Percentiles rank a stretch among this genome's conserved stretches.
Conservation (phyloP, 2,888 invertebrate species). For the Bellardia bayeri region DNA sequence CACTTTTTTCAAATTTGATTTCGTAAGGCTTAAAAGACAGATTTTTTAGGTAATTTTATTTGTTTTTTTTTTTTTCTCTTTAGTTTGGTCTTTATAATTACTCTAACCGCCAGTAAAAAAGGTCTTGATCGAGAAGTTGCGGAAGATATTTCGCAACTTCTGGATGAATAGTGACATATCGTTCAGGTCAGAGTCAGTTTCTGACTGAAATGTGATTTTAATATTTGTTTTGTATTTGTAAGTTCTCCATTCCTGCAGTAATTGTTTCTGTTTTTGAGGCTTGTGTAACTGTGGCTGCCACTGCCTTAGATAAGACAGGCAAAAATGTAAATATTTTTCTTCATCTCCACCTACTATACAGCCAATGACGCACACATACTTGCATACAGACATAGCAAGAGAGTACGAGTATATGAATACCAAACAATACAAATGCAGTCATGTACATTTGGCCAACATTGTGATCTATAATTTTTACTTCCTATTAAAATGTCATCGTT, state of each 20-base stretch:
- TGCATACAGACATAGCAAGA: neutral
- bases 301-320: slow-evolving; percentile 41
- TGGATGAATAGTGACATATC: too few species aligned
- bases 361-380: neutral
- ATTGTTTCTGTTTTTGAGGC: neutral
- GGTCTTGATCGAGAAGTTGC: too few species aligned
- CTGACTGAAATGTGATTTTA: too few species aligned
- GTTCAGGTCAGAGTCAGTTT: too few species aligned
- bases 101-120: too few species aligned
- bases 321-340: slow-evolving; percentile 1
- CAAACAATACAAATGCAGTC: slow-evolving; percentile 17
- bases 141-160: too few species aligned
- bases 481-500: slow-evolving; percentile 73
- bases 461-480: slow-evolving; percentile 70
- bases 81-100: too few species aligned
- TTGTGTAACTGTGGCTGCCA: slow-evolving; percentile 2
- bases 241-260: neutral
- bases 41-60: too few species aligned
- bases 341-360: neutral
- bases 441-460: slow-evolving; percentile 44
- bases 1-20: too few species aligned
- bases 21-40: too few species aligned
- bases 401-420: slow-evolving; percentile 1
- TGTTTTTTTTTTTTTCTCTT: too few species aligned
- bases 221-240: neutral